These are phyloP conservation scores for Oophaga pumilio DNA, from an alignment of 2,113 vertebrate genomes.

Conservation along the genomic window DNA sequence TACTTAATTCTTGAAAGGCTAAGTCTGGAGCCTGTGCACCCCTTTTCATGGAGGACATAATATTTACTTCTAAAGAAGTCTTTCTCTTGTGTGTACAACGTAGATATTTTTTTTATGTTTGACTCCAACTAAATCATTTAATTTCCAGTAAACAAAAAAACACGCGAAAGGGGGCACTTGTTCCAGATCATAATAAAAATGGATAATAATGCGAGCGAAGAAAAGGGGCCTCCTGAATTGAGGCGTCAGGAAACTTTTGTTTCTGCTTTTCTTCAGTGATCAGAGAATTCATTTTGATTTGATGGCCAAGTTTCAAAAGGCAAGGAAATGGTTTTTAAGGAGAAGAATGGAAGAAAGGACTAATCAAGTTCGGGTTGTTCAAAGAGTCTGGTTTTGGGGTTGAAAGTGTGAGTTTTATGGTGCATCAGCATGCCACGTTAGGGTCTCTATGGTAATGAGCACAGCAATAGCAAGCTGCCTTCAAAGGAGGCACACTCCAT, in stretches of 20 bases:
- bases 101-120: slow-evolving; percentile 75
- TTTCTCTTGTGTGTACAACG: slow-evolving; percentile 77
- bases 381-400: slow-evolving; percentile 82
- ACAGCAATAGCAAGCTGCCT: slow-evolving; percentile 76
- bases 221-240: slow-evolving; percentile 76
- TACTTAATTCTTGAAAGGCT: slow-evolving; percentile 96
- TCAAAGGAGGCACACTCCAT: slow-evolving; percentile 84
- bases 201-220: slow-evolving; percentile 77
- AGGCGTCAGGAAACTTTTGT: slow-evolving; percentile 79
- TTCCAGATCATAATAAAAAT: slow-evolving; percentile 81
- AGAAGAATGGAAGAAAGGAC: slow-evolving; percentile 85
- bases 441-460: slow-evolving; percentile 84
- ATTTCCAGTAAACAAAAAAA: slow-evolving; percentile 84
- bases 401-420: slow-evolving; percentile 87
- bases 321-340: slow-evolving; percentile 85
- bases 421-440: slow-evolving; percentile 81
- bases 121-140: slow-evolving; percentile 78
- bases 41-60: slow-evolving; percentile 93
- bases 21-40: slow-evolving; percentile 87
- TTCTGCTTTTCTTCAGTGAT: slow-evolving; percentile 80
- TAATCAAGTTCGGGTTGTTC: slow-evolving; percentile 86
- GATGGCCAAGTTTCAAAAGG: slow-evolving; percentile 81
- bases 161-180: slow-evolving; percentile 79
- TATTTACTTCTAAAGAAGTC: slow-evolving; percentile 88
- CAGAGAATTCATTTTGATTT: slow-evolving; percentile 82